Evolutionary conservation across 2,113 vertebrate genomes (phyloP).

Genomic region (Numida meleagris): DNA sequence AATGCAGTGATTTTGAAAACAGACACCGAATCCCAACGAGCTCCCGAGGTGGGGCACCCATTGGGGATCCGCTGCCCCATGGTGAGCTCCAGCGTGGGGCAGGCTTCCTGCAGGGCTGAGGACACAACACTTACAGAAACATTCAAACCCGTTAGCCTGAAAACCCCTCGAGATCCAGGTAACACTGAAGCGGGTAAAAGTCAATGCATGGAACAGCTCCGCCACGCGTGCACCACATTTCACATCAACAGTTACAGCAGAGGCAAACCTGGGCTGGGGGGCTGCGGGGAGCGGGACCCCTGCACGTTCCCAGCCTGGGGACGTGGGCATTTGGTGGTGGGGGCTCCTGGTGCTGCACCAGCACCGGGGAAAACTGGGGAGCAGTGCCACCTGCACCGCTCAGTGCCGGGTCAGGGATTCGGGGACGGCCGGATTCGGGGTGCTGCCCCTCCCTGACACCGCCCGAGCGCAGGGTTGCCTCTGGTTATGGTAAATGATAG

Average conservation of each 20-base stretch:
- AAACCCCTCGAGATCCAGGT: background rate
- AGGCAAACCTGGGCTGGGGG: slow-evolving; percentile 73
- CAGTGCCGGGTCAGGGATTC: accelerated
- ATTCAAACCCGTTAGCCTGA: background rate
- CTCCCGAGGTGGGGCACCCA: background rate
- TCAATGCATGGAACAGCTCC: background rate
- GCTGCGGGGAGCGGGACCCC: background rate
- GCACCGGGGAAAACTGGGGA: background rate
- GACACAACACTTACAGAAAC: background rate
- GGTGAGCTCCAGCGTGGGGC: background rate
- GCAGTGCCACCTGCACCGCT: accelerated
- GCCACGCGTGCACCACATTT: slow-evolving; percentile 39
- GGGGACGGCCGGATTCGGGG: background rate
- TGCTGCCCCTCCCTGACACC: slow-evolving; percentile 24
- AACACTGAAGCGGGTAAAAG: background rate
- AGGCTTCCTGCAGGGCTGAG: background rate
- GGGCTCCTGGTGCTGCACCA: background rate
- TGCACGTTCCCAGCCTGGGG: accelerated
- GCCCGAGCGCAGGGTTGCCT: slow-evolving; percentile 78
- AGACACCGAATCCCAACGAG: background rate
- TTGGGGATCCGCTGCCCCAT: accelerated
- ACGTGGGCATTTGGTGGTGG: background rate
- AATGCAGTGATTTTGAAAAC: background rate
- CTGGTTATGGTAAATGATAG: slow-evolving; percentile 82
- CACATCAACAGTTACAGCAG: slow-evolving; percentile 64